Conservation (phyloP, 2,113 vertebrate species). For the Cephalopterus ornatus region DNA sequence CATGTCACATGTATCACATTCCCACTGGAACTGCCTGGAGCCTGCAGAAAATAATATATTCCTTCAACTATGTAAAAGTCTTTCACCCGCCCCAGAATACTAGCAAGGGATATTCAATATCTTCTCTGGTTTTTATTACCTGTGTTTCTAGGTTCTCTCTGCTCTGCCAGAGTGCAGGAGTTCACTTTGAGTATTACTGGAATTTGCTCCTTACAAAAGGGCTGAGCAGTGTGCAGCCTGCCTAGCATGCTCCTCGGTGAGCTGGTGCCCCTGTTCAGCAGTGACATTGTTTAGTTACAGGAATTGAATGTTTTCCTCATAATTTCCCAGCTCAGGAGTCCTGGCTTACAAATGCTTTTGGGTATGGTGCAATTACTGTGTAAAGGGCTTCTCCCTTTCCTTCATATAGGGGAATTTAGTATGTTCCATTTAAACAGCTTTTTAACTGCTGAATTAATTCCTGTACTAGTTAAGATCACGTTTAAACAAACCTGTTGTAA, state of each 20-base stretch:
- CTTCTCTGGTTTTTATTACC: background rate
- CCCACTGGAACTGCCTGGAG: background rate
- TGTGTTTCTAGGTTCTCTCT: background rate
- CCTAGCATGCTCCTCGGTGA: background rate
- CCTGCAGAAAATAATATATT: background rate
- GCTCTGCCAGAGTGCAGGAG: background rate
- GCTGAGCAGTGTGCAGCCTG: background rate
- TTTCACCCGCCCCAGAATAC: background rate
- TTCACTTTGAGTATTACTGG: background rate
- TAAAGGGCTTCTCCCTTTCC: background rate
- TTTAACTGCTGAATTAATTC: background rate
- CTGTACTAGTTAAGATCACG: accelerated
- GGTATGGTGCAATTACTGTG: background rate
- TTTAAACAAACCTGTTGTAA: background rate
- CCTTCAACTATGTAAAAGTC: background rate
- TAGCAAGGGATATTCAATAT: background rate
- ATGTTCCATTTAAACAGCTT: background rate
- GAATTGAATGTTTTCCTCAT: background rate
- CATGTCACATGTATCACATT: accelerated
- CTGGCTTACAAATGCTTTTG: background rate
- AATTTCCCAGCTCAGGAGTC: background rate
- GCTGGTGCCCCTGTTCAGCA: background rate
- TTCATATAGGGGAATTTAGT: background rate
- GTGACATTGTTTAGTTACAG: background rate
- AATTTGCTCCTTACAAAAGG: background rate